A percentile compares a stretch with the other conserved stretches of the same genome.
Conservation (phyloP, 2,888 invertebrate species). For the Apocheima hispidaria region DNA sequence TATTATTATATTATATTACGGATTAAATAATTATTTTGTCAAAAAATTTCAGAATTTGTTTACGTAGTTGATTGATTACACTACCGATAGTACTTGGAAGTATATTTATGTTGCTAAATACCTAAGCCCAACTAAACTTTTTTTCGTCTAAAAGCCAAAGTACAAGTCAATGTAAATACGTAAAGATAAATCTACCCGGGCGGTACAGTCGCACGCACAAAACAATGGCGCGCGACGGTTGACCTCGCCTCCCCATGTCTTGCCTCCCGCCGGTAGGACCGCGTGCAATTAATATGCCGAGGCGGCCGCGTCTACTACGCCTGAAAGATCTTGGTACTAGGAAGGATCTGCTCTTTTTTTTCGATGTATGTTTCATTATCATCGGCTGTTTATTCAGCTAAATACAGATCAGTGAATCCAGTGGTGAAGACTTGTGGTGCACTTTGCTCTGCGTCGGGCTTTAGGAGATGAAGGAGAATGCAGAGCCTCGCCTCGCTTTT, state of each 20-base stretch:
- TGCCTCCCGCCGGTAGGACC: conserved; percentile 82
- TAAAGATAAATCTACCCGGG: conserved; percentile 52
- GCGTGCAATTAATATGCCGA: conserved; percentile 87
- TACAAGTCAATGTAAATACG: conserved; percentile 46
- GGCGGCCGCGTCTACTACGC: conserved; percentile 77
- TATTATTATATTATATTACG: no score
- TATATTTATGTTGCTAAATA: neutral
- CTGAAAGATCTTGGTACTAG: conserved; percentile 57
- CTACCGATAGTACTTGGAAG: no score
- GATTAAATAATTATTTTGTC: no score
- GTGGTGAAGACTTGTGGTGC: no score
- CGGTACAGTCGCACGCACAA: conserved; percentile 79
- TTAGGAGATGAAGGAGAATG: no score
- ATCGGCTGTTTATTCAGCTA: no score
- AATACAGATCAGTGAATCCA: no score
- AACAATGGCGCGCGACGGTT: conserved; percentile 85
- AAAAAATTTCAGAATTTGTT: no score
- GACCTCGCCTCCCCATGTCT: conserved; percentile 83
- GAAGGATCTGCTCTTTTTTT: conserved; percentile 23
- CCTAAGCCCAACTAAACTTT: conserved; percentile 5
- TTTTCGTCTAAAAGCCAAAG: conserved; percentile 27
- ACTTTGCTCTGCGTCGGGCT: no score
- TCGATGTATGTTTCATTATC: no score
- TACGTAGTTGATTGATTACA: no score
- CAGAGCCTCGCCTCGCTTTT: no score